Evolutionary conservation across 2,888 invertebrate species (phyloP), one percentile per base, ranked within the genome.

Genomic region (Stratiomys singularior): DNA sequence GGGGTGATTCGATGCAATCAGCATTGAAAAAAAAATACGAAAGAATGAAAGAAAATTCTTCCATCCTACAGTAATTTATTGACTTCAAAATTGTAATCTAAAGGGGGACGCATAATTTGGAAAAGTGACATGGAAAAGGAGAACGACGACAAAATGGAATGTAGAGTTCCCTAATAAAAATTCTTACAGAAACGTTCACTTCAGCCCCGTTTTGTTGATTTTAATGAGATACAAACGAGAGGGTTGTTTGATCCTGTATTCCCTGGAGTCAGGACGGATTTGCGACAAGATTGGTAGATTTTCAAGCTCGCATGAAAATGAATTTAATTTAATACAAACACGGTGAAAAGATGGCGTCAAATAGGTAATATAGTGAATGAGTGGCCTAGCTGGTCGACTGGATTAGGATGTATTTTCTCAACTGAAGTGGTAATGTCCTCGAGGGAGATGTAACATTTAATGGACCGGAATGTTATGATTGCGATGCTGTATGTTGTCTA

Each of bases 11-110:
- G 15, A 64, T 28, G 28, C 64, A 64, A 64, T 64, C 21, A 27
- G 30, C 64, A 27, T 64, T n/a, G 3, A 30, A 28, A 27, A 64
- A n/a, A n/a, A n/a, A n/a, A n/a, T n/a, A n/a, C n/a, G n/a, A n/a
- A n/a, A n/a, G n/a, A n/a, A n/a, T n/a, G n/a, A n/a, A n/a, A 7
- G 64, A 64, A 64, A 64, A 64, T 64, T 64, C 64, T 64, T 64
- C n/a, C 30, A 64, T 64, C 28, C 25, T 13, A 30, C 13, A 27
- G 64, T 64, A 64, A 64, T 64, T 64, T 64, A 64, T 64, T 64
- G 64, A 64, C 64, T 64, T 30, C 28, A 11, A 27, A 64, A 64
- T 25, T 64, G 30, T 64, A 60, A 60, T 60, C 21, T 18, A 11
- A 25, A 21, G 28, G 30, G 64, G 64, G 64, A 60, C 18, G 2